These are phyloP conservation scores for Esox niger DNA, from an alignment of 2,113 vertebrate genomes.

Conservation along the genomic window DNA sequence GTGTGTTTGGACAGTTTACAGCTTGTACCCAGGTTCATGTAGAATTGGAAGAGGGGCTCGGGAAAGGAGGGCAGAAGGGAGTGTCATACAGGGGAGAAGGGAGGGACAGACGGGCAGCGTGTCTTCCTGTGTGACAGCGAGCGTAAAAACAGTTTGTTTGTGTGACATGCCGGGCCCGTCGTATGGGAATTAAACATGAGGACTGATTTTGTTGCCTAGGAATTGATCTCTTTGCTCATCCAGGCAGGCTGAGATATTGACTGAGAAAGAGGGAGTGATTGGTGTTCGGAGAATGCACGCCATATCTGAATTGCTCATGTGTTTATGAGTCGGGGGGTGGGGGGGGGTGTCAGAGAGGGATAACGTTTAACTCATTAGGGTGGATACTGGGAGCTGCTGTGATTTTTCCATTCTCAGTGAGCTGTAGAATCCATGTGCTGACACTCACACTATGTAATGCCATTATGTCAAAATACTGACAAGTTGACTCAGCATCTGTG, in stretches of 20 bases:
- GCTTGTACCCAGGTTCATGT: too few relatives aligned
- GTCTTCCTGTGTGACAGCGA: conserved; percentile 9
- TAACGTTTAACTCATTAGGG: conserved; percentile 52
- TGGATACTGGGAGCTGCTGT: conserved; percentile 5
- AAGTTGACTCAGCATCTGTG: too few relatives aligned
- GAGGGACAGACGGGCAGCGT: conserved; percentile 7
- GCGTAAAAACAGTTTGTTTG: conserved; percentile 17
- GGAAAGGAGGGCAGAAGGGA: conserved; percentile 19
- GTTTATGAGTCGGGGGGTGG: conserved; percentile 58
- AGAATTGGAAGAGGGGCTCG: too few relatives aligned
- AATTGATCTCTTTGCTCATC: background rate
- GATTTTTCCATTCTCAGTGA: conserved; percentile 30
- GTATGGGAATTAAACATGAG: background rate
- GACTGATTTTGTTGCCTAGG: background rate
- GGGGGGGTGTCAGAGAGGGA: conserved; percentile 33
- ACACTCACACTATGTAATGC: background rate
- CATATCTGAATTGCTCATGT: conserved; percentile 59
- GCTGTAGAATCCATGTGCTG: conserved; percentile 23
- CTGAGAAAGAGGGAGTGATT: background rate
- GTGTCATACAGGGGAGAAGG: conserved; percentile 27
- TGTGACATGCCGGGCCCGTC: conserved; percentile 20
- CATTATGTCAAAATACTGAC: too few relatives aligned
- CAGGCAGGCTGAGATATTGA: conserved; percentile 5
- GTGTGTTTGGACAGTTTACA: background rate
- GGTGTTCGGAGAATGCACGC: conserved; percentile 44